Base-by-base conservation (phyloP, 2,113 vertebrate species). In the Cygnus buccinator region DNA sequence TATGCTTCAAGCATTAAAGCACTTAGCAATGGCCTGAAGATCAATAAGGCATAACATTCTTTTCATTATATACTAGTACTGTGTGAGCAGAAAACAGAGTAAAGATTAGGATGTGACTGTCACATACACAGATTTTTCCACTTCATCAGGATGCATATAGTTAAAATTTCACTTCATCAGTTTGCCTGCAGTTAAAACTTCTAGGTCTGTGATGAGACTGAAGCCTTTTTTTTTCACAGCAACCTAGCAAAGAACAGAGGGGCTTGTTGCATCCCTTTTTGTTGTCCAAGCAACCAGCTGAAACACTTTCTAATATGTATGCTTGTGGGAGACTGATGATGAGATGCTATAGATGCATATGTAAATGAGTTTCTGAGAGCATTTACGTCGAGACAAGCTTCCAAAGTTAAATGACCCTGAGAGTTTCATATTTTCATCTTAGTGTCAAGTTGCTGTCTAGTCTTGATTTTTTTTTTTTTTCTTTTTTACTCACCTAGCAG, bases 21-120 rank as follows among this genome's bases (percentile, higher is more conserved):
- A 78, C 26, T 54, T 87, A 87, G 43, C 54, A 5, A 31, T 96
- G 87, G 87, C 89, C 78, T 94, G 81, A 59, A 95, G 95, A 97
- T 97, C 96, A 94, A 97, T 97, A 97, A 94, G 70, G 83, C 87
- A 93, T 91, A 96, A 71, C 44, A 17, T 80, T 29, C 75, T 94
- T 87, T 96, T 97, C 44, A 87, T 95, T 94, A 79, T 59, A 26
- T 16, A 57, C 94, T 97, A 91, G 89, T 96, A 88, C 28, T 23
- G 55, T 13, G 28, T 33, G 41, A 95, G 79, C 61, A 85, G 89
- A 84, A 93, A 93, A 68, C 76, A 39, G 19, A 37, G 46, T 3
- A 33, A 44, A 26, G 71, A 6, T 68, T 12, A 1, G 18, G 7
- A 43, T 3, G 3, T 54, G 57, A 8, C 55, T 65, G 37, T 55